phyloP scores from a whole-genome alignment of 2,797 vertebrate genomes.

The Acomys russatus region DNA sequence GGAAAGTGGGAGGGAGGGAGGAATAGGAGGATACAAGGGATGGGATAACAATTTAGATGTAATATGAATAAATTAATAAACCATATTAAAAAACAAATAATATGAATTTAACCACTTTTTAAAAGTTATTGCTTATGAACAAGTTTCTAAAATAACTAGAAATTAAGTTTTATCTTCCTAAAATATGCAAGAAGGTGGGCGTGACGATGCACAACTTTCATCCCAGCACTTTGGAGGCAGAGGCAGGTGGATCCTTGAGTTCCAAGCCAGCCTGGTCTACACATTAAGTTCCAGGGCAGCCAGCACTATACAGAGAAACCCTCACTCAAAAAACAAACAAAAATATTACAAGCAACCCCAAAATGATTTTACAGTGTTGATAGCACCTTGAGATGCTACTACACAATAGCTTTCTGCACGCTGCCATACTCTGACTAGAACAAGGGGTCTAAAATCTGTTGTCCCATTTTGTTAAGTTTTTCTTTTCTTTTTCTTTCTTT shows the following conservation, averaged over 20 bases:
- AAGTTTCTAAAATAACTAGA: constrained; percentile 32
- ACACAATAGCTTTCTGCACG: background rate
- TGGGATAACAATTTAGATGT: too few species aligned
- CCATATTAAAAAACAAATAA: background rate
- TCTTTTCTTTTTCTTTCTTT: background rate
- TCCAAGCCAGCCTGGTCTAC: too few species aligned
- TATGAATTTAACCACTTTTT: background rate
- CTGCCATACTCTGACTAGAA: background rate
- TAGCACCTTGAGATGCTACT: background rate
- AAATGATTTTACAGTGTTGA: background rate
- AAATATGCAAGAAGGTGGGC: background rate
- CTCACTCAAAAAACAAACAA: too few species aligned
- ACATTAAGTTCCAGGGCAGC: too few species aligned
- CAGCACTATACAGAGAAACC: too few species aligned
- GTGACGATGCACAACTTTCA: background rate
- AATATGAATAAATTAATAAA: too few species aligned
- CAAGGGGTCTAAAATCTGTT: background rate
- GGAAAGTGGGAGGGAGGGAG: too few species aligned
- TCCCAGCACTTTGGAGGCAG: too few species aligned
- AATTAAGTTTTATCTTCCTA: background rate
- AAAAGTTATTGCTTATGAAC: background rate
- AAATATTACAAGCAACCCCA: background rate
- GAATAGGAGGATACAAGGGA: too few species aligned
- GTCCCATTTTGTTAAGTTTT: background rate
- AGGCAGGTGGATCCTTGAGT: too few species aligned